phyloP scores from a whole-genome alignment of 2,888 invertebrate species.

The Aspidiotus destructor region DNA sequence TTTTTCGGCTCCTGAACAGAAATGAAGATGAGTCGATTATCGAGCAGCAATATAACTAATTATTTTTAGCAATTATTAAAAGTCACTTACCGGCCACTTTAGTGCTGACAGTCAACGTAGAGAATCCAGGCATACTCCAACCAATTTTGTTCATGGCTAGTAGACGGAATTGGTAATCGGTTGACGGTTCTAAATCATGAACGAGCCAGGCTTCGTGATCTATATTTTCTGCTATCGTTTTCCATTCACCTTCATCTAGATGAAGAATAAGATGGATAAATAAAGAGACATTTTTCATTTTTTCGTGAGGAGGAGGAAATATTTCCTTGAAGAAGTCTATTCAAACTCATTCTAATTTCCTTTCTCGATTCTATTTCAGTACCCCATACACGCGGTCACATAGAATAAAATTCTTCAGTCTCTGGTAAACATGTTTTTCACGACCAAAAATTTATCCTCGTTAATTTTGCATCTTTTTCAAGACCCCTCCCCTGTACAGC shows the following conservation, averaged over 20 bases:
- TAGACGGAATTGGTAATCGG: constrained; percentile 79
- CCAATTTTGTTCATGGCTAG: constrained; percentile 85
- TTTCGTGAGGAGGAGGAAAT: no score
- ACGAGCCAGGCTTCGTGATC: constrained; percentile 89
- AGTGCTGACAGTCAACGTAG: constrained; percentile 65
- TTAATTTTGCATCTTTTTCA: no score
- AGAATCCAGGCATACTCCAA: constrained; percentile 82
- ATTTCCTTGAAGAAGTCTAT: no score
- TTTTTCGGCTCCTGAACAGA: constrained; percentile 52
- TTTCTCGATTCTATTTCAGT: no score
- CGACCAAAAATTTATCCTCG: no score
- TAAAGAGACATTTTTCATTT: no score
- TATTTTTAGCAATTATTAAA: not conserved
- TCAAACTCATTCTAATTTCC: no score
- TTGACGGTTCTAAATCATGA: constrained; percentile 63
- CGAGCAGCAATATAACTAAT: not conserved
- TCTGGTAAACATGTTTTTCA: no score
- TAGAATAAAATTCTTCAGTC: no score
- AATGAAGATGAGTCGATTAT: not conserved
- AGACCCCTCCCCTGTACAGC: no score
- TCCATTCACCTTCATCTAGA: constrained; percentile 67
- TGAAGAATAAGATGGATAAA: no score
- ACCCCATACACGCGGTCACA: no score
- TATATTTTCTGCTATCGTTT: constrained; percentile 72
- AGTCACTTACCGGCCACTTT: constrained; percentile 38